A percentile compares a stretch with the other conserved stretches of the same genome.
Conservation (phyloP, 2,797 vertebrate genomes). For the Nannoperca obscura region DNA sequence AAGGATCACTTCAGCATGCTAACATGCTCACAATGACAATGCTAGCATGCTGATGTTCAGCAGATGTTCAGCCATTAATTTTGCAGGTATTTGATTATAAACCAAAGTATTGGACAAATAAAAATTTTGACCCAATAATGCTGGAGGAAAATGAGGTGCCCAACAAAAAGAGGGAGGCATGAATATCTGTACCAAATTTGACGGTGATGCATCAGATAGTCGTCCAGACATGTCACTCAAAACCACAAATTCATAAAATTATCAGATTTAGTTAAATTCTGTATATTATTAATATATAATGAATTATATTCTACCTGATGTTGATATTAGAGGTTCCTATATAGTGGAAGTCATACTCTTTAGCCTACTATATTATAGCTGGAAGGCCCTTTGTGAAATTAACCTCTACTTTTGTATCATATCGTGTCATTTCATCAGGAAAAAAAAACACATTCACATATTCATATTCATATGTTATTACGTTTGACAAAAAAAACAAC, state of each 20-base stretch:
- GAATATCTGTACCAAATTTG: neutral
- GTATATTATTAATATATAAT: no score
- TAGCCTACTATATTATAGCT: no score
- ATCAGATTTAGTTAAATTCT: neutral
- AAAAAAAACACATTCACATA: neutral
- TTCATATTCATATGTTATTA: neutral
- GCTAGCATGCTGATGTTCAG: neutral
- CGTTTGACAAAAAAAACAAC: neutral
- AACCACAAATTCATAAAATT: neutral
- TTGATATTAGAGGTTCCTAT: neutral
- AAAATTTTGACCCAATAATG: neutral
- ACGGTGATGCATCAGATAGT: neutral
- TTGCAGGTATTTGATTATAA: slow-evolving; percentile 1
- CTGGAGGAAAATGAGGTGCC: neutral
- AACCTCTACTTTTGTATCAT: neutral
- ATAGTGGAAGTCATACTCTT: neutral
- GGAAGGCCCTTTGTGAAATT: neutral
- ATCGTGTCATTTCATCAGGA: neutral
- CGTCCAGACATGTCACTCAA: neutral
- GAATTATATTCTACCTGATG: neutral
- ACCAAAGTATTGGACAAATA: neutral
- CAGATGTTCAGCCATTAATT: neutral
- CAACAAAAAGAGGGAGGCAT: neutral
- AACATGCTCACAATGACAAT: neutral
- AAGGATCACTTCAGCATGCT: neutral